Evolutionary conservation across 35 echinoderm and acorn worm species (phyloP), one percentile per base, ranked within the genome.

Genomic region (Apostichopus japonicus): DNA sequence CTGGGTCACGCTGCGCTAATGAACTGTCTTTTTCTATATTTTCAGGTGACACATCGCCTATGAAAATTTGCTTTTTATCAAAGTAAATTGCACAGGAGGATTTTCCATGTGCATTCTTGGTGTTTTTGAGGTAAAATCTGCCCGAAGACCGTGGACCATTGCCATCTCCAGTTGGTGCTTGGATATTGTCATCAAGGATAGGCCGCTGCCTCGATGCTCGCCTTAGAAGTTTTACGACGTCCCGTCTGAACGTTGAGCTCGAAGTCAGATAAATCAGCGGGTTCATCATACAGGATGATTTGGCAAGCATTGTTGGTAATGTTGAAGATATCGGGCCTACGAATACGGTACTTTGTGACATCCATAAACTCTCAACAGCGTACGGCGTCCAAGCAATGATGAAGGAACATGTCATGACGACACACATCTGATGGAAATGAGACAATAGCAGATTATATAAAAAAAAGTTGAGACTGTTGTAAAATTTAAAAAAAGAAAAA

Each of bases 271-370:
- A 96, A 3, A 96, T 84, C 56, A 96, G 52, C 17, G 95, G 95
- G 79, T 96, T 96, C 80, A 96, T 86, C 95, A 92, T 91, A 56
- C 95, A 96, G 13, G 95, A 96, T 6, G 92, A 94, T 57, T 96
- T 96, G 56, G 95, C 95, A 25, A 96, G 93, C 87, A 96, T 93
- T 11, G 95, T 96, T 10, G 95, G 95, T 21, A 91, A 25, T 1
- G 93, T 87, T 11, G 88, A 55, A 5, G 92, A 52, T 22, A 77
- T 54, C 51, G 56, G 17, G 59, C 79, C 24, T 19, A 79, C 8
- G 13, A 61, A 8, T 4, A 5, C 4, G 4, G 13, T n/a, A 24
- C 73, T 16, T 13, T 92, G 6, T 23, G 84, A 17, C 2, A 84
- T 52, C 71, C 59, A 79, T 13, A 93, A 8, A 62, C 92, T 89